Conservation (phyloP, 2,797 vertebrate species). For the Characodon lateralis region DNA sequence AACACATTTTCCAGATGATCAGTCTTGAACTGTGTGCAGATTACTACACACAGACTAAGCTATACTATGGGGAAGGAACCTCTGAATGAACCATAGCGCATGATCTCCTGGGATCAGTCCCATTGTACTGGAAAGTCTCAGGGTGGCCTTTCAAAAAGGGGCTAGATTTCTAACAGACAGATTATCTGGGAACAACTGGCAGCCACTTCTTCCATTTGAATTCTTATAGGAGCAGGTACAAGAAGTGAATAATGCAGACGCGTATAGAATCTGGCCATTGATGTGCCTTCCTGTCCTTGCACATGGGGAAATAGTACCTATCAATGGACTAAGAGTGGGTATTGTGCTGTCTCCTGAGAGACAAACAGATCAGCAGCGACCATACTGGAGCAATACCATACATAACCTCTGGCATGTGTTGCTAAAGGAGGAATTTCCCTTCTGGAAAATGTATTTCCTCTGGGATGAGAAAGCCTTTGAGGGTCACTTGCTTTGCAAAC, state of each 20-base stretch:
- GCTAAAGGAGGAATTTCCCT: background rate
- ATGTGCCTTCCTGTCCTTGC: background rate
- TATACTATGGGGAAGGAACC: background rate
- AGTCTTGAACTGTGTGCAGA: background rate
- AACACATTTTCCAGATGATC: background rate
- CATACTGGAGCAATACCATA: background rate
- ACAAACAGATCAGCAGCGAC: background rate
- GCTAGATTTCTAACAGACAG: background rate
- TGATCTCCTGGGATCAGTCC: background rate
- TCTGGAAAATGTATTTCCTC: background rate
- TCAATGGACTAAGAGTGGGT: background rate
- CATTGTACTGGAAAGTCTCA: background rate
- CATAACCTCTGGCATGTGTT: background rate
- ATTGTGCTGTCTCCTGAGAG: background rate
- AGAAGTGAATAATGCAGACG: slow-evolving; percentile 2
- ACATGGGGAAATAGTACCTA: background rate
- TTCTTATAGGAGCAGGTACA: background rate
- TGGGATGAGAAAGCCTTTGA: background rate
- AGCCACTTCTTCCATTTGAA: background rate
- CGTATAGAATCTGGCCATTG: background rate
- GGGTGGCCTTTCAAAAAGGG: background rate
- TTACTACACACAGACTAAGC: background rate
- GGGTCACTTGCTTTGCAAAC: background rate
- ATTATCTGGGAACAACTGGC: slow-evolving; percentile 2
- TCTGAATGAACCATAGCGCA: background rate